Conservation (phyloP, 1,140 invertebrate genomes). For the Caenorhabditis tropicalis region DNA sequence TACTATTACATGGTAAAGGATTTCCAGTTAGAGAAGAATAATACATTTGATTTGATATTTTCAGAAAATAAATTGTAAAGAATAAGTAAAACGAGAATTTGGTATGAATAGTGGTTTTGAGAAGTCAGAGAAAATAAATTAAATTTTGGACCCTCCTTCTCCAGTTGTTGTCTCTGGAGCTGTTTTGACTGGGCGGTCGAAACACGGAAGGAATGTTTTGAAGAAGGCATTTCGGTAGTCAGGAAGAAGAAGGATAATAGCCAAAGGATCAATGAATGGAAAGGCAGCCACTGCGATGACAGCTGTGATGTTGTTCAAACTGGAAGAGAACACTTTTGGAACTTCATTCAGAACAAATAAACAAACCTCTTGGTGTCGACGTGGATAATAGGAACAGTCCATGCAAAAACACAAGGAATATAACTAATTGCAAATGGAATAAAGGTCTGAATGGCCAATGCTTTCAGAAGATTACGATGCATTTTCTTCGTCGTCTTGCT, state of each 20-base stretch:
- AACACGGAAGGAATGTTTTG: not conserved
- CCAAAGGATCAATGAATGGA: not conserved
- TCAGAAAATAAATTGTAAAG: no score
- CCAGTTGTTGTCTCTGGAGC: not conserved
- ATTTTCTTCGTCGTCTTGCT: constrained; percentile 14
- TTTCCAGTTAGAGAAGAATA: no score
- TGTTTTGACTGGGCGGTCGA: not conserved
- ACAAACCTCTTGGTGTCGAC: not conserved
- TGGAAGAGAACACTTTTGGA: not conserved
- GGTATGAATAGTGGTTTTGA: not conserved
- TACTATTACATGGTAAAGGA: no score
- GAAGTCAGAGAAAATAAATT: not conserved
- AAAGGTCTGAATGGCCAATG: not conserved
- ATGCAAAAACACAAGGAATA: constrained; percentile 13
- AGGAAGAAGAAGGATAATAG: not conserved
- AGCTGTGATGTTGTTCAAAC: not conserved
- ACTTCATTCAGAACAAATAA: not conserved
- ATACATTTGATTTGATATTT: no score
- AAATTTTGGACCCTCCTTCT: constrained; percentile 13
- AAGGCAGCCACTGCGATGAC: constrained; percentile 6
- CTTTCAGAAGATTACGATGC: constrained; percentile 16
- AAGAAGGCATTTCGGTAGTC: not conserved
- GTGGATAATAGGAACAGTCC: constrained; percentile 4
- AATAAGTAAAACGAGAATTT: no score
- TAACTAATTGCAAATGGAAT: not conserved